Percentiles rank a stretch among this genome's conserved stretches.
Evolutionary conservation across 2,113 vertebrate genomes (phyloP).

Genomic region (Heteronetta atricapilla): DNA sequence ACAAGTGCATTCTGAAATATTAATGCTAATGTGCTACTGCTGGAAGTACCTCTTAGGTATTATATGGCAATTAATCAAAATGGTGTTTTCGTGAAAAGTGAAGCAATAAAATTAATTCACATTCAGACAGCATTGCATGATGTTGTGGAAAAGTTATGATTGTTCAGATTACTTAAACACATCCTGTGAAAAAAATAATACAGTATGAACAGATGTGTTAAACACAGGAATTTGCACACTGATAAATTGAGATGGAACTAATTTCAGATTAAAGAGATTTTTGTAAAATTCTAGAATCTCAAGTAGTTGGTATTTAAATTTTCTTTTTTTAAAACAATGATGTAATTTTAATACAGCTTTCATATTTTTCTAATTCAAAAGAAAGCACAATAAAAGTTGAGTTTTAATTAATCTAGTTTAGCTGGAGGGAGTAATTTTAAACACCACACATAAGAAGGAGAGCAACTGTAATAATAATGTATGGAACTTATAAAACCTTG

Average conservation of each 20-base stretch:
- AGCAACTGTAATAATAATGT: not conserved
- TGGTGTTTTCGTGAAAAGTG: not conserved
- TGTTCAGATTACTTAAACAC: not conserved
- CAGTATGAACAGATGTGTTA: not conserved
- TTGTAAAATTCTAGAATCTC: not conserved
- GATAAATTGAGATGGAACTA: not conserved
- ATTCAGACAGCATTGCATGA: not conserved
- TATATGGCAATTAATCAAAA: not conserved
- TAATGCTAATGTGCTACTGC: not conserved
- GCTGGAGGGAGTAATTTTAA: not conserved
- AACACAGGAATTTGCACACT: not conserved
- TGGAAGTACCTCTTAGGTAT: not conserved
- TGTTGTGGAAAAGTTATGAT: not conserved
- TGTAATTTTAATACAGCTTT: not conserved
- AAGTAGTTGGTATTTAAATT: not conserved
- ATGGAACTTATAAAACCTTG: slow-evolving; percentile 11
- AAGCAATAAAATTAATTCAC: not conserved
- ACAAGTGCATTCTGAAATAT: not conserved
- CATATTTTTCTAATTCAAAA: not conserved
- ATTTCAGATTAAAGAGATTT: not conserved
- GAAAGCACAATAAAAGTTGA: not conserved
- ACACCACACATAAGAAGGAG: not conserved
- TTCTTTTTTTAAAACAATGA: not conserved
- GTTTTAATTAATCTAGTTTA: not conserved
- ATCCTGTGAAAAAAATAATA: not conserved